A percentile compares a stretch with the other conserved stretches of the same genome.
These are phyloP conservation scores for Anolis apletophallus DNA, from an alignment of 2,797 vertebrate species.

Conservation along the genomic window DNA sequence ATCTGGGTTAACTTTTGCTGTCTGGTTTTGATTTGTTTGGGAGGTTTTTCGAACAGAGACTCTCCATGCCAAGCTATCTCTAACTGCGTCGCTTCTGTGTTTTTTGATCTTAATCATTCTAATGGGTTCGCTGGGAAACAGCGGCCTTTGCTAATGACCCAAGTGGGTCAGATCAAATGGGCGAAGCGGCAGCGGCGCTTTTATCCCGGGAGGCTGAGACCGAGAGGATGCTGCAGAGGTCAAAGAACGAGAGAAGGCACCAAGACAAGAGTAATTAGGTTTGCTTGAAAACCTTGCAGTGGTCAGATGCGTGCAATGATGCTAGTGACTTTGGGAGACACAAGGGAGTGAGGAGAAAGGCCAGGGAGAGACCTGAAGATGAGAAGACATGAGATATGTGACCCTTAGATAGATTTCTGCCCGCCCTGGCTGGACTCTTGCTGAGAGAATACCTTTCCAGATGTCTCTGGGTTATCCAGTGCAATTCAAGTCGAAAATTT, in stretches of 20 bases:
- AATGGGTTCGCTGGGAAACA: slow-evolving; percentile 26
- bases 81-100: neutral
- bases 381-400: no score
- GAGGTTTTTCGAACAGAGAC: neutral
- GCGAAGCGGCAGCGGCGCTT: neutral
- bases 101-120: slow-evolving; percentile 27
- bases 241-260: neutral
- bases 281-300: slow-evolving; percentile 13
- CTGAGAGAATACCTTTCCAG: no score
- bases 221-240: neutral
- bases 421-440: no score
- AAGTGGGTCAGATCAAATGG: slow-evolving; percentile 19
- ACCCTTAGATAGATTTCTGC: no score
- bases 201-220: neutral
- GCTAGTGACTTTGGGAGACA: neutral
- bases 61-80: neutral
- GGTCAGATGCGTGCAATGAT: neutral
- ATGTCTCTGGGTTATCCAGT: no score
- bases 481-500: no score
- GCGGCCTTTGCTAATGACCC: slow-evolving; percentile 15
- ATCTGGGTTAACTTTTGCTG: neutral
- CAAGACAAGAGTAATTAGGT: neutral
- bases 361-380: neutral
- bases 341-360: no score
- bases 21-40: no score